Conservation (phyloP, 2,797 vertebrate species). For the Enteromius thamalakanensis region DNA sequence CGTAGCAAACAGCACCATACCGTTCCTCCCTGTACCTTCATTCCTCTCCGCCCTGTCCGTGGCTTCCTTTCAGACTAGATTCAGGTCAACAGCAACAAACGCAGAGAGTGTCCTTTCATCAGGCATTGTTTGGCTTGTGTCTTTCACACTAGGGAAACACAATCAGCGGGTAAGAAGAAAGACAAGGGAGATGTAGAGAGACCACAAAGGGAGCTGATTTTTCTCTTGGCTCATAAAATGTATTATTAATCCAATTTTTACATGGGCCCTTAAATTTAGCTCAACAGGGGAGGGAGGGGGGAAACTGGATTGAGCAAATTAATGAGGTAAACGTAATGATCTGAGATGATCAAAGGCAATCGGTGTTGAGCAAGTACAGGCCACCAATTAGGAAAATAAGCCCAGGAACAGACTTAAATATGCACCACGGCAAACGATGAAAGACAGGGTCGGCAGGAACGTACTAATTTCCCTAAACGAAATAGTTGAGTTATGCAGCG, state of each 20-base stretch:
- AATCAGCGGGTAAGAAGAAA: constrained; percentile 56
- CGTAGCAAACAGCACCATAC: neutral
- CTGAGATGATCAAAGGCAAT: constrained; percentile 86
- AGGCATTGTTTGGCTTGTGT: constrained; percentile 57
- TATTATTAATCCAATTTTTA: constrained; percentile 82
- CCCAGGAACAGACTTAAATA: constrained; percentile 81
- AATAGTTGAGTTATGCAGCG: constrained; percentile 64
- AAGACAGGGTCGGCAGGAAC: constrained; percentile 82
- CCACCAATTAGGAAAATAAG: constrained; percentile 86
- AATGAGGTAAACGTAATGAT: constrained; percentile 89
- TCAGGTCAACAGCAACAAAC: constrained; percentile 55
- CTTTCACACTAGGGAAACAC: constrained; percentile 57
- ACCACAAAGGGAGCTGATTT: constrained; percentile 73
- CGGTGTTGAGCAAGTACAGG: constrained; percentile 81
- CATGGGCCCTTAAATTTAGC: constrained; percentile 69
- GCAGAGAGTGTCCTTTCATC: constrained; percentile 58
- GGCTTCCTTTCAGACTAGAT: constrained; percentile 51
- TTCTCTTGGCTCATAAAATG: constrained; percentile 74
- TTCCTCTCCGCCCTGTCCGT: constrained; percentile 47
- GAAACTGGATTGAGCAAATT: constrained; percentile 77
- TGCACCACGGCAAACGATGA: constrained; percentile 77
- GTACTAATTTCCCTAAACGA: constrained; percentile 81
- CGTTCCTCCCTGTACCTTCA: constrained; percentile 10
- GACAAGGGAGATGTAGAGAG: constrained; percentile 53
- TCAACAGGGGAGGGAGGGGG: constrained; percentile 36